Evolutionary conservation across 2,113 vertebrate species (phyloP).

Genomic region (Irena cyanogastra): DNA sequence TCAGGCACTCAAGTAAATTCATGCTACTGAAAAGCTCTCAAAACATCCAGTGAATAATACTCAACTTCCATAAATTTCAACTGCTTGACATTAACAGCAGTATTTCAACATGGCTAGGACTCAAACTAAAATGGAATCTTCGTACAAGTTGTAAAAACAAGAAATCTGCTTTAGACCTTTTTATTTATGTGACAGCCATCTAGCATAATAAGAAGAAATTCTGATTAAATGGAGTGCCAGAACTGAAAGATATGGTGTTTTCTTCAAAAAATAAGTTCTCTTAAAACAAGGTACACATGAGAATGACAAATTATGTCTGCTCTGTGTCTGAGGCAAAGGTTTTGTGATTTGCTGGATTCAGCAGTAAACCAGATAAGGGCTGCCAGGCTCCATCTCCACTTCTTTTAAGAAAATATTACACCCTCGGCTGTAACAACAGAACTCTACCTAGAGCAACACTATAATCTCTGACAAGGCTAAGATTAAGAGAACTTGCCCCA

Average conservation of each 20-base stretch:
- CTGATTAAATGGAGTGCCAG: neutral
- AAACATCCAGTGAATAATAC: neutral
- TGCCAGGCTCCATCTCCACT: neutral
- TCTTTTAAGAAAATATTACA: neutral
- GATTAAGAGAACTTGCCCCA: neutral
- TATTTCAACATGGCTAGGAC: neutral
- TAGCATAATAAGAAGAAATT: neutral
- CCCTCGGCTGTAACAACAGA: neutral
- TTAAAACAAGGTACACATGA: neutral
- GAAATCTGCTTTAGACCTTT: neutral
- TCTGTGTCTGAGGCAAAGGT: neutral
- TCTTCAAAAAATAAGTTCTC: neutral
- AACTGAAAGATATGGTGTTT: neutral
- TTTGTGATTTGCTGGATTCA: neutral
- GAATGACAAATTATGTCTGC: neutral
- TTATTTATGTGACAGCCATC: neutral
- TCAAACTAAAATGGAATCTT: neutral
- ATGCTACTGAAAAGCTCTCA: neutral
- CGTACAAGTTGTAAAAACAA: neutral
- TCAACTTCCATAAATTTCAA: neutral
- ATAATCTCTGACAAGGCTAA: neutral
- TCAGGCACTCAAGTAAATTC: neutral
- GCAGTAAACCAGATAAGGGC: neutral
- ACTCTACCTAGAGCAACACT: neutral
- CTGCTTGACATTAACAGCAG: neutral